Base-by-base conservation (phyloP, 2,113 vertebrate genomes). In the Zosterops hypoxanthus region DNA sequence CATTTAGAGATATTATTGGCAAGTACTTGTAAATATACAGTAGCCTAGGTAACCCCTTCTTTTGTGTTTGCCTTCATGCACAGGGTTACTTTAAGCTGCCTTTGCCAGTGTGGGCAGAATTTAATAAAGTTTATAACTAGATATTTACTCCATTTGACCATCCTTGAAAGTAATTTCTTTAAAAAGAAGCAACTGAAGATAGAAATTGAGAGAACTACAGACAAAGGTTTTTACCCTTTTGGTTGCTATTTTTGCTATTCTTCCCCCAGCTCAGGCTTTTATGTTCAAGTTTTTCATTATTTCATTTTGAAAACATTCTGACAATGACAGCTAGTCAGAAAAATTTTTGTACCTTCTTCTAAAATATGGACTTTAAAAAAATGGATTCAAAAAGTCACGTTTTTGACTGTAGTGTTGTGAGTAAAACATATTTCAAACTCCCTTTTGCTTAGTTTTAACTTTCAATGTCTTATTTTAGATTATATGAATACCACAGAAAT, bases 1-100 rank as follows among this genome's bases (percentile, higher is more conserved):
- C 92, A 90, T 89, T 97, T 92, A 68, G 56, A 94, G 92, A 76
- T 94, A 91, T 66, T 92, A 78, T 50, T 94, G 88, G 77, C 77
- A 95, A 95, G 78, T 60, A 90, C 69, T 94, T 92, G 80, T 79
- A 96, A 88, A 95, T 92, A 88, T 60, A 94, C 94, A 93, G 89
- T 94, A 94, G 94, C 83, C 90, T 93, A 86, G 82, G 90, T 95
- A 95, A 96, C 86, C 71, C 22, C 47, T 90, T 73, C 46, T 90
- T 95, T 91, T 79, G 75, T 88, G 26, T 93, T 94, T 93, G 46
- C 34, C 55, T 90, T 90, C 69, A 57, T 25, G 42, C 52, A 93
- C 57, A 71, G 68, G 17, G 60, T 93, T 92, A 50, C 50, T 90
- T 93, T 90, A 94, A 92, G 56, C n/a, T 87, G 49, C 55, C 33